These are phyloP conservation scores for Micrasema longulum DNA, from an alignment of 1,140 invertebrate genomes.

Conservation along the genomic window DNA sequence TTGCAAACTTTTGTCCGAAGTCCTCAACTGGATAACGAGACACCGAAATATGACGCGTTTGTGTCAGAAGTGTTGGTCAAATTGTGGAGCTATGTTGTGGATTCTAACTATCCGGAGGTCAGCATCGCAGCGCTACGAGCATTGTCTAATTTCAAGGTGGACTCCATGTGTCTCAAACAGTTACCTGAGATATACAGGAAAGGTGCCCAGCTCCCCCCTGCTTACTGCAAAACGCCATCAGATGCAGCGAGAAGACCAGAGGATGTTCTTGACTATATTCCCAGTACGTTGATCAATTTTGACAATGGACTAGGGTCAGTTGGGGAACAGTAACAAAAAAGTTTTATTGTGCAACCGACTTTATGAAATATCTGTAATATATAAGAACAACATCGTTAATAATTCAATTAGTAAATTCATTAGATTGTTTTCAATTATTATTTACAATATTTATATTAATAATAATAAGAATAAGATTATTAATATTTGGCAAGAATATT, in stretches of 20 bases:
- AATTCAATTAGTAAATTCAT: too few relatives aligned
- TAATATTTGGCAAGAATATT: too few relatives aligned
- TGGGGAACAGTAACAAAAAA: too few relatives aligned
- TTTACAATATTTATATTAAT: too few relatives aligned
- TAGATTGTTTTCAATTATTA: too few relatives aligned
- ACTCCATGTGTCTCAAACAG: conserved; percentile 59
- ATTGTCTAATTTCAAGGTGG: conserved; percentile 65
- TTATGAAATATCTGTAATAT: too few relatives aligned
- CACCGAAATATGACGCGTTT: conserved; percentile 65
- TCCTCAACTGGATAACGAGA: conserved; percentile 61
- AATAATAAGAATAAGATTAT: too few relatives aligned
- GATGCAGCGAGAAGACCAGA: conserved; percentile 66
- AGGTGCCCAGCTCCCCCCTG: conserved; percentile 62
- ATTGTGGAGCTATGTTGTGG: conserved; percentile 67
- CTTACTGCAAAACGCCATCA: conserved; percentile 63
- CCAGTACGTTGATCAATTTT: conserved; percentile 60
- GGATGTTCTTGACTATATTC: conserved; percentile 66
- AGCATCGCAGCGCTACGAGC: conserved; percentile 68
- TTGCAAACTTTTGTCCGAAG: conserved; percentile 65
- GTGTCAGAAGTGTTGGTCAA: conserved; percentile 62
- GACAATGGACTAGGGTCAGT: too few relatives aligned
- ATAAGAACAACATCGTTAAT: too few relatives aligned
- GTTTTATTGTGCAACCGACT: too few relatives aligned
- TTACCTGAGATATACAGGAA: conserved; percentile 60
- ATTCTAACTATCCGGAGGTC: conserved; percentile 59